These are phyloP conservation scores for Notothenia coriiceps DNA, from an alignment of 2,113 vertebrate genomes.

Conservation along the genomic window DNA sequence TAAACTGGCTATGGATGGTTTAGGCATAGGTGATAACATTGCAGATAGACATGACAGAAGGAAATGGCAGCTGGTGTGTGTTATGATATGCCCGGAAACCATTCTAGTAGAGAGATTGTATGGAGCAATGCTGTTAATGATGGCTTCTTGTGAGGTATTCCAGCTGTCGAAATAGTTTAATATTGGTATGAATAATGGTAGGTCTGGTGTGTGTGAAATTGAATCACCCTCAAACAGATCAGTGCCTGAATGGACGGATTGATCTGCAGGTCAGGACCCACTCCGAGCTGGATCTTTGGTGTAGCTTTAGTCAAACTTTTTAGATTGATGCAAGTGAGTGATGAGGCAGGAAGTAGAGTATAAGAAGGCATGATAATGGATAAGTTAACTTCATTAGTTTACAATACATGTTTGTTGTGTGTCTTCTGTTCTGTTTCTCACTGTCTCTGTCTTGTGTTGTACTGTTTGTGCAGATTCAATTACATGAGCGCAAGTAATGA, in stretches of 20 bases:
- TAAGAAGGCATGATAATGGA: too few species aligned
- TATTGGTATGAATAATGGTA: neutral
- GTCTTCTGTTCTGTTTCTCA: slow-evolving; percentile 52
- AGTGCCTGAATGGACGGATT: neutral
- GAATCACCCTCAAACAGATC: neutral
- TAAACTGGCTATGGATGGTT: neutral
- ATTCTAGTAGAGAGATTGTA: neutral
- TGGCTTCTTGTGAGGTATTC: neutral
- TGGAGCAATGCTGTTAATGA: neutral
- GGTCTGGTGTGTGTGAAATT: neutral
- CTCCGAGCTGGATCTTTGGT: neutral
- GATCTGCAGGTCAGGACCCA: neutral
- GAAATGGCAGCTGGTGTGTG: neutral
- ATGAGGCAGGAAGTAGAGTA: neutral
- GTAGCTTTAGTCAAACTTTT: neutral
- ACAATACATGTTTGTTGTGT: slow-evolving; percentile 22
- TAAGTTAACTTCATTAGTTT: neutral
- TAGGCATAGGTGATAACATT: too few species aligned
- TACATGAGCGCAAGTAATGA: slow-evolving; percentile 1
- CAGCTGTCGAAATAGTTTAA: too few species aligned
- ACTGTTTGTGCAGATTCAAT: slow-evolving; percentile 4
- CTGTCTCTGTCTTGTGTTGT: slow-evolving; percentile 62
- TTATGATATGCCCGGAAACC: neutral
- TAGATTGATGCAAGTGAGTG: neutral
- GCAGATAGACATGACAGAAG: neutral